Evolutionary conservation across 2,113 vertebrate species (phyloP).

Genomic region (Ramphastos sulfuratus): DNA sequence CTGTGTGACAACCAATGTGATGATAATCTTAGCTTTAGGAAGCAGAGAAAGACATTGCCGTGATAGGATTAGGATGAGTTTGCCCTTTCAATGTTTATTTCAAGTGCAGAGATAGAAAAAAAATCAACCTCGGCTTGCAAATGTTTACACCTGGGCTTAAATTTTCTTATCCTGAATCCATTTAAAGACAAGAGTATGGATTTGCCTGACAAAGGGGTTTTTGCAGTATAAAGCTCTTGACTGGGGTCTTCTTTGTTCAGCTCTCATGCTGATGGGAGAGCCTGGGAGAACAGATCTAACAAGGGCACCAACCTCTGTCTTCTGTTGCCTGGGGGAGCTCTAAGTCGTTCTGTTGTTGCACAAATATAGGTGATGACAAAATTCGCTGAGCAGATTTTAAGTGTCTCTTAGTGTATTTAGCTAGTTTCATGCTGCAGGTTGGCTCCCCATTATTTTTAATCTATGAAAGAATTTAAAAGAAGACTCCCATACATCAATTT

Average conservation of each 20-base stretch:
- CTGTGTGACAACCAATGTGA: constrained; percentile 24
- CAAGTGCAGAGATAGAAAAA: background rate
- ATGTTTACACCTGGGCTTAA: background rate
- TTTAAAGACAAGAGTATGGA: background rate
- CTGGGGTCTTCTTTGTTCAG: background rate
- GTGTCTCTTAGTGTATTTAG: background rate
- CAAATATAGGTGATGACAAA: background rate
- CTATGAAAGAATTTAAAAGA: background rate
- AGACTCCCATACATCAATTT: background rate
- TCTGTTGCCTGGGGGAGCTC: background rate
- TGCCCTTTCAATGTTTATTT: constrained; percentile 9
- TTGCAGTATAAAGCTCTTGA: background rate
- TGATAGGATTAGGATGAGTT: constrained; percentile 23
- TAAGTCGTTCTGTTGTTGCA: background rate
- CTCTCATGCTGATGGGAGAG: background rate
- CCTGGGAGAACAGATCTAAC: background rate
- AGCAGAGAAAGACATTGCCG: background rate
- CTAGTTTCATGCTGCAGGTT: background rate
- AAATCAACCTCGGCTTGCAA: background rate
- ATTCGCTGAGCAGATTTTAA: background rate
- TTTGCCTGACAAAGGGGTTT: background rate
- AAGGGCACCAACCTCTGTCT: background rate
- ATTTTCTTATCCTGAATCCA: background rate
- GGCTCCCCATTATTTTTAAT: background rate
- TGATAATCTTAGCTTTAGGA: constrained; percentile 30